Evolutionary conservation across 2,888 invertebrate species (phyloP), one percentile per base, ranked within the genome.

Genomic region (Drosophila koepferae): DNA sequence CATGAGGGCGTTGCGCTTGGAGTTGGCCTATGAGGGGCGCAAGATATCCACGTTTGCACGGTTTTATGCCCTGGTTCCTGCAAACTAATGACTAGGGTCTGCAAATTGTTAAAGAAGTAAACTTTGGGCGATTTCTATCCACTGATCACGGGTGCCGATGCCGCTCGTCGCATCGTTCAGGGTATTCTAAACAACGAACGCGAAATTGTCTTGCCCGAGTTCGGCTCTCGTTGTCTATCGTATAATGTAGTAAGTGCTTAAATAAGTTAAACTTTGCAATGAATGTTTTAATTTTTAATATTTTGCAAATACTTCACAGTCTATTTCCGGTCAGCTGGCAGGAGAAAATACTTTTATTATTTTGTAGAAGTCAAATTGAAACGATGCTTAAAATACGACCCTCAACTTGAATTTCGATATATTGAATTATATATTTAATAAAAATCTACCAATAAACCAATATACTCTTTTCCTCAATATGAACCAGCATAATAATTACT

Each of bases 11-110:
- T 41, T 92, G 9, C 85, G 88, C 4, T 54, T 80, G 53, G 93
- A 93, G 56, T 53, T 93, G 7, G 68, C 78, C 9, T 43, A 85
- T 2, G 76, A 81, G 10, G 71, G 86, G 0, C 81, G 20, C 59
- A 72, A 0, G 68, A 86, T 34, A 92, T 92, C 3, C 74, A 82
- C 4, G 81, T 83, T 3, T 81, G 81, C 10, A 89, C 86, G 4
- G 89, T 91, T 0, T 91, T 0, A 90, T 91, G 75, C 94, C 94
- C 3, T 87, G 80, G 54, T 93, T 93, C 68, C 77, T 94, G 31
- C 61, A 77, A 18, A 91, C 93, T 6, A 91, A 90, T 53, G 59
- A 67, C 0, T 54, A 54, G 0, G 0, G 62, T 90, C 2, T 28
- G n/a, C 0, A 43, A 80, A 0, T 0, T 90, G 0, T 7, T 0